These are phyloP conservation scores for Bradypodion pumilum DNA, from an alignment of 2,797 vertebrate genomes.

Conservation along the genomic window DNA sequence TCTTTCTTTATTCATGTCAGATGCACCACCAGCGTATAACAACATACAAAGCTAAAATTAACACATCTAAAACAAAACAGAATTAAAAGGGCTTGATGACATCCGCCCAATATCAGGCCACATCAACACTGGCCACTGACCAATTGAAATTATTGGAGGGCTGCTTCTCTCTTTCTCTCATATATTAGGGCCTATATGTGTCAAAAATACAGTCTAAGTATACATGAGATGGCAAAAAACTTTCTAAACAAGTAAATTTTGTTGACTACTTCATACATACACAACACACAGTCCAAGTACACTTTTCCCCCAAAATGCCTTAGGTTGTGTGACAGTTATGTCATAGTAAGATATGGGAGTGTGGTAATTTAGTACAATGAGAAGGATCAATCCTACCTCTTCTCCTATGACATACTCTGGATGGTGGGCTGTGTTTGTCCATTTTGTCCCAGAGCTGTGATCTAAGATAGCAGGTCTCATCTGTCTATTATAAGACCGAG, in stretches of 20 bases:
- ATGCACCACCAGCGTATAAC: too few species aligned
- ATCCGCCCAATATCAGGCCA: too few species aligned
- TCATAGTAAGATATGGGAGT: background rate
- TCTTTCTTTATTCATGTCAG: too few species aligned
- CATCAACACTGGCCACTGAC: too few species aligned
- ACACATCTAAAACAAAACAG: too few species aligned
- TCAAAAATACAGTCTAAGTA: background rate
- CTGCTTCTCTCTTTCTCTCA: background rate
- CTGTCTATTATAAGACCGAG: constrained; percentile 93
- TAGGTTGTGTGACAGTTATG: background rate
- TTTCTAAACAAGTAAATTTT: background rate
- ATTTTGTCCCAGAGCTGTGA: constrained; percentile 89
- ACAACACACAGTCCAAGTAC: background rate
- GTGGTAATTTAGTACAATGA: background rate
- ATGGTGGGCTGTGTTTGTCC: constrained; percentile 92
- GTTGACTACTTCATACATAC: background rate
- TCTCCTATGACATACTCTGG: constrained; percentile 92
- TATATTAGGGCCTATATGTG: background rate
- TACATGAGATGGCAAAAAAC: background rate
- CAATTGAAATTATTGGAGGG: background rate
- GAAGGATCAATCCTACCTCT: constrained; percentile 80
- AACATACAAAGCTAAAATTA: too few species aligned
- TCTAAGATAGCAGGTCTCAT: constrained; percentile 92
- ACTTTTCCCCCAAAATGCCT: background rate
- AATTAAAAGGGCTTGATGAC: too few species aligned